Evolutionary conservation across 2,113 vertebrate genomes (phyloP), one percentile per base, ranked within the genome.

Genomic region (Scytalopus superciliaris): DNA sequence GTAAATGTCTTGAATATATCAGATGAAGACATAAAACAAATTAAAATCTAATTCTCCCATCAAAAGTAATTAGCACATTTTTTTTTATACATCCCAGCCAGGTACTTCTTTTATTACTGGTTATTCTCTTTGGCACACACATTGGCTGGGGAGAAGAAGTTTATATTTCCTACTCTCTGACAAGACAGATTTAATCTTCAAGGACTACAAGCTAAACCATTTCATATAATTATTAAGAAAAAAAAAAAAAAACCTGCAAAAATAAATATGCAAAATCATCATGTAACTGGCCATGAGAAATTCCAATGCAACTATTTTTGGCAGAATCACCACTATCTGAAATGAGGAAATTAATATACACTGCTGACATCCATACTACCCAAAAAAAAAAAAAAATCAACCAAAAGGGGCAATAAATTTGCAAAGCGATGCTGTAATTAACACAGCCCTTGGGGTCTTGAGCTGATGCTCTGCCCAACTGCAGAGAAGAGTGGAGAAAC

Each of bases 1-100:
- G 35, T 14, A 90, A 92, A 59, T 75, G 80, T 28, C 90, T 72
- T 89, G 40, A 84, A 94, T 50, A 30, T 75, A 96, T 88, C 44
- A 90, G 76, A 90, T 79, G 40, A 84, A 49, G 60, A 87, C 56
- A 95, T 82, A 81, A 92, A 96, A 91, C 64, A 93, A 90, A 90
- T 78, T 78, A 67, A 93, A 69, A 93, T 33, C 25, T 84, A 66
- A 72, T 94, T 95, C 92, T 77, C 40, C 85, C 56, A 82, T 89
- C 69, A 64, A 81, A 94, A 92, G 77, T 72, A 87, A 93, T 89
- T 81, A 94, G 47, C 44, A 81, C 64, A 2, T 10, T 49, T 59
- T 77, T 60, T 57, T 80, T 81, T 90, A 85, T 56, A 78, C 64
- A 59, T 68, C 52, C 52, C 50, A 90, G 70, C 76, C 85, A 93